Percentiles rank a stretch among this genome's conserved stretches.
Conservation (phyloP, 37 sponge, comb jelly and placozoan species). For the Halichondria panicea region DNA sequence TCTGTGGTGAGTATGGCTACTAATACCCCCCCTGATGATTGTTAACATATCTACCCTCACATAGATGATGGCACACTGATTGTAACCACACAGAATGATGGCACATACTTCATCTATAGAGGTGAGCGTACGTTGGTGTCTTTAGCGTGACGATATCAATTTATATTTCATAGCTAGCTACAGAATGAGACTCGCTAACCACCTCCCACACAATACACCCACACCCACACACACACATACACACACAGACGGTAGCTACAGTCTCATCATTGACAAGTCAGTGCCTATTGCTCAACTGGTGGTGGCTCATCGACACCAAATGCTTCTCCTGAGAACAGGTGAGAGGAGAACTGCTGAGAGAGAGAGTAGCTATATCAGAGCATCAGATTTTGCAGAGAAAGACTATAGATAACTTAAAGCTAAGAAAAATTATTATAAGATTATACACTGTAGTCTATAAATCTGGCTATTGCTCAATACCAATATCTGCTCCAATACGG, state of each 20-base stretch:
- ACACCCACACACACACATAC: too few relatives aligned
- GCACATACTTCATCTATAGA: conserved; percentile 58
- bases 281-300: conserved; percentile 61
- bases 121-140: conserved; percentile 10
- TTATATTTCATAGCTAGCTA: background rate
- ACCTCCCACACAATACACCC: background rate
- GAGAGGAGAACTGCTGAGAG: background rate
- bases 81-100: conserved; percentile 52
- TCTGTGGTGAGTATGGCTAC: conserved; percentile 42
- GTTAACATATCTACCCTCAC: background rate
- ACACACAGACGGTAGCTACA: conserved; percentile 53
- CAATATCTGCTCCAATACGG: too few relatives aligned
- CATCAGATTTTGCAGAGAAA: too few relatives aligned
- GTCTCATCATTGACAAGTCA: conserved; percentile 52
- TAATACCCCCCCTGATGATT: too few relatives aligned
- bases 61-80: conserved; percentile 66
- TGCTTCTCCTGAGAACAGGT: conserved; percentile 73
- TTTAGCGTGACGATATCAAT: background rate
- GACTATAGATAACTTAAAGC: too few relatives aligned
- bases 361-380: background rate
- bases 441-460: too few relatives aligned
- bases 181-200: too few relatives aligned
- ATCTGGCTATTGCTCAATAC: too few relatives aligned
- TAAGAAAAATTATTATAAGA: too few relatives aligned
- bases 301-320: conserved; percentile 64